Evolutionary conservation across 2,888 invertebrate genomes (phyloP).

Genomic region (Urechis unicinctus): DNA sequence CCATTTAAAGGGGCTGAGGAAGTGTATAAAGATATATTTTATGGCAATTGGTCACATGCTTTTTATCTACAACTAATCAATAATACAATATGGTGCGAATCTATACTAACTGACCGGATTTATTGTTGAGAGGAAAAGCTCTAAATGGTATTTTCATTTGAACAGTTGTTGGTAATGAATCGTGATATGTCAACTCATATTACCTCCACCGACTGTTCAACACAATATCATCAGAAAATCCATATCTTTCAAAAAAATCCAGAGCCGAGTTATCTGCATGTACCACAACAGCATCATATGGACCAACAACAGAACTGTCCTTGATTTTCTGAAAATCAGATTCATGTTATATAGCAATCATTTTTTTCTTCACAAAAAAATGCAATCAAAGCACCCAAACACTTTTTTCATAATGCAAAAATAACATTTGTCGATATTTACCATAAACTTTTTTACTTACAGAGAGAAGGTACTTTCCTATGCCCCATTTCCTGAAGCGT

Average conservation of each 20-base stretch:
- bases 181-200: no score
- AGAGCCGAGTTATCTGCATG: constrained; percentile 49
- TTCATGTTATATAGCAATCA: no score
- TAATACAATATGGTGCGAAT: no score
- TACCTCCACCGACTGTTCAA: constrained; percentile 50
- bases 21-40: no score
- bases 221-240: constrained; percentile 48
- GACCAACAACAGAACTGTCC: constrained; percentile 44
- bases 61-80: no score
- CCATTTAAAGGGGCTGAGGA: no score
- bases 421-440: neutral
- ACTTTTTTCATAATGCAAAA: no score
- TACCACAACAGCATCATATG: constrained; percentile 49
- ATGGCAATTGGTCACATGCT: no score
- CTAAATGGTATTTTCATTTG: neutral
- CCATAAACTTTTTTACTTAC: constrained; percentile 22
- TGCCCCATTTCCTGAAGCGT: constrained; percentile 41
- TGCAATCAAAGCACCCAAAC: no score
- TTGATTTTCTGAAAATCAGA: constrained; percentile 45
- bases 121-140: neutral
- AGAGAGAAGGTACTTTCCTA: constrained; percentile 47
- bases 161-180: no score
- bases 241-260: constrained; percentile 48
- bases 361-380: no score
- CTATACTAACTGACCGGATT: neutral